These are phyloP conservation scores for Pterostichus madidus DNA, from an alignment of 2,888 invertebrate genomes.

Conservation along the genomic window DNA sequence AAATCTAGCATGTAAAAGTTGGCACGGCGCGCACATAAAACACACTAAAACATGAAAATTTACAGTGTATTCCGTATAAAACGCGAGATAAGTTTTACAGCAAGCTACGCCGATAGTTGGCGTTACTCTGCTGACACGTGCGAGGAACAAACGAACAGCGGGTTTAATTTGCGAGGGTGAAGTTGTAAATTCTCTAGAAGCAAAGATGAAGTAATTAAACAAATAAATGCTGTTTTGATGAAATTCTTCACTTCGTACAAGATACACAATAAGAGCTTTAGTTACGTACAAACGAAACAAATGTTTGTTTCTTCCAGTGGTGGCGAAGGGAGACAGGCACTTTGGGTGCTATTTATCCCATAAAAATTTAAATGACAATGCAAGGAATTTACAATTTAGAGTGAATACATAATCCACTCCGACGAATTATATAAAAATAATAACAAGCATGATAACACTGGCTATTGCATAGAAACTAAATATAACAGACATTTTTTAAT, in stretches of 20 bases:
- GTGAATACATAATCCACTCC: no score
- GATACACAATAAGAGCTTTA: neutral
- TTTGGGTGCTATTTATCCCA: no score
- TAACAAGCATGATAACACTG: no score
- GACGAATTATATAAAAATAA: no score
- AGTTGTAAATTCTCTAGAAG: neutral
- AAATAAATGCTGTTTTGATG: neutral
- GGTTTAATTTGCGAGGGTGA: slow-evolving; percentile 16
- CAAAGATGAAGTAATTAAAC: slow-evolving; percentile 13
- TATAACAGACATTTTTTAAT: no score
- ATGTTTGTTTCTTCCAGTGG: no score
- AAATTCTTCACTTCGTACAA: neutral
- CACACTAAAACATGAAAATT: slow-evolving; percentile 66
- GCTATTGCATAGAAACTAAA: no score
- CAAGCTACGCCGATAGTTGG: slow-evolving; percentile 47
- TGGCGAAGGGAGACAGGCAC: no score
- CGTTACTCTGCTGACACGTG: neutral
- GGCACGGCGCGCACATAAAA: slow-evolving; percentile 58
- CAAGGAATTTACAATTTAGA: no score
- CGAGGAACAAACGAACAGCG: slow-evolving; percentile 9
- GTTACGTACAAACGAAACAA: neutral
- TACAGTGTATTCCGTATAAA: slow-evolving; percentile 66
- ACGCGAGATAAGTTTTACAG: slow-evolving; percentile 64
- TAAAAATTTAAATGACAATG: no score
- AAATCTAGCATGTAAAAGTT: slow-evolving; percentile 62